Conservation (phyloP, 2,888 invertebrate species). For the Tupiocoris notatus region DNA sequence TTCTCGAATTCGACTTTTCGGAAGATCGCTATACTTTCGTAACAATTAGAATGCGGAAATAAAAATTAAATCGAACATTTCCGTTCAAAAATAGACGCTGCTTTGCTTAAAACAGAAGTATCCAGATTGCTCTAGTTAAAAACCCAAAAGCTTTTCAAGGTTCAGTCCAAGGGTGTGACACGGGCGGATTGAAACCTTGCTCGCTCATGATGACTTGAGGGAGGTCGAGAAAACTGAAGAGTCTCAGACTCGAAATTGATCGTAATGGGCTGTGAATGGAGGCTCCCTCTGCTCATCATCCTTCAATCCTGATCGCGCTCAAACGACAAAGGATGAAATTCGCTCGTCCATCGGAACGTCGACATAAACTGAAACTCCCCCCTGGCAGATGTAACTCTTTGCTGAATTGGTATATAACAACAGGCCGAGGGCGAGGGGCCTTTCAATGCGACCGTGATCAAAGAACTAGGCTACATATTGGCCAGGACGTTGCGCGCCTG, state of each 20-base stretch:
- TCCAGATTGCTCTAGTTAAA: neutral
- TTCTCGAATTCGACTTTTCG: no score
- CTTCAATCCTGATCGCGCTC: neutral
- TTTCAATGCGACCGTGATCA: neutral
- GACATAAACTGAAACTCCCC: neutral
- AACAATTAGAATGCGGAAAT: no score
- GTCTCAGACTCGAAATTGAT: neutral
- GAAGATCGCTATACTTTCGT: no score
- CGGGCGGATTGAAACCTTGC: neutral
- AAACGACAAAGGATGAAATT: neutral
- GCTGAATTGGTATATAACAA: neutral
- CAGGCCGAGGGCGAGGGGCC: neutral
- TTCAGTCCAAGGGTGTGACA: neutral
- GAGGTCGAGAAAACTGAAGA: neutral
- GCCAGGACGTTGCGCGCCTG: neutral
- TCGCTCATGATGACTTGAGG: neutral
- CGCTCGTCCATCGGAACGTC: neutral
- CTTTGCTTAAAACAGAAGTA: no score
- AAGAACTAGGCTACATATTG: neutral
- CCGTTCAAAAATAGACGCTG: no score
- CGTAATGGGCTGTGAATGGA: constrained; percentile 30
- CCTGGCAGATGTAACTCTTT: neutral
- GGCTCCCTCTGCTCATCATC: neutral
- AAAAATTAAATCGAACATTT: no score
- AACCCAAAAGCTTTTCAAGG: no score